Base-by-base conservation (phyloP, 2,888 invertebrate genomes). In the Drosophila subsilvestris region DNA sequence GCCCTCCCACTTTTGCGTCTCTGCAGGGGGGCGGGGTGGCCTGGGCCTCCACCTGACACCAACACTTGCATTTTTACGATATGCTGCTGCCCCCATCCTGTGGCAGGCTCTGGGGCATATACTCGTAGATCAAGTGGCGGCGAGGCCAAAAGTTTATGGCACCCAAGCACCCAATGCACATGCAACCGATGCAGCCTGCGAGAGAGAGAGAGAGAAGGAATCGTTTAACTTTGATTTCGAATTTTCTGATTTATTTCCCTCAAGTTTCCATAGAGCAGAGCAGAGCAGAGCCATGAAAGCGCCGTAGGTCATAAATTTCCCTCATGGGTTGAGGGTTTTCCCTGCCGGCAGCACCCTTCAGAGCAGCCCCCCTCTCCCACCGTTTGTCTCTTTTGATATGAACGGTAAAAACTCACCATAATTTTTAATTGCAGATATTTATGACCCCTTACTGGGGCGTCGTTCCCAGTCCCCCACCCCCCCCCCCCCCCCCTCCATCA, bases 391-490 rank as follows among this genome's bases (percentile, higher is more conserved):
- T 53, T 37, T 75, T 14, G 61, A 68, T 69, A 74, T 79, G 61
- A 87, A 72, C 83, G 72, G 78, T 82, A 88, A 88, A 83, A 86
- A 82, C 83, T 86, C 68, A 76, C 49, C 78, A 83, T 88, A 78
- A 78, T 83, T 88, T 86, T 88, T 82, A 83, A 83, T 88, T 83
- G 86, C 80, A 88, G 74, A 86, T 83, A 86, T 83, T 83, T 83
- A 83, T 83, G 80, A 57, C 63, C 74, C 63, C 74, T 60, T 55
- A 60, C 56, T 32, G 47, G 56, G 66, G 58, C 61, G 59, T 51
- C 59, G 60, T 32, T n/a, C 7, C 32, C 37, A 27, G 27, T 27
- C 27, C 27, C 27, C 8, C 22, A n/a, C n/a, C n/a, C n/a, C n/a
- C n/a, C n/a, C n/a, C n/a, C n/a, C n/a, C n/a, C n/a, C n/a, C n/a